phyloP scores from a whole-genome alignment of 2,113 vertebrate species.

The Aphelocoma coerulescens region DNA sequence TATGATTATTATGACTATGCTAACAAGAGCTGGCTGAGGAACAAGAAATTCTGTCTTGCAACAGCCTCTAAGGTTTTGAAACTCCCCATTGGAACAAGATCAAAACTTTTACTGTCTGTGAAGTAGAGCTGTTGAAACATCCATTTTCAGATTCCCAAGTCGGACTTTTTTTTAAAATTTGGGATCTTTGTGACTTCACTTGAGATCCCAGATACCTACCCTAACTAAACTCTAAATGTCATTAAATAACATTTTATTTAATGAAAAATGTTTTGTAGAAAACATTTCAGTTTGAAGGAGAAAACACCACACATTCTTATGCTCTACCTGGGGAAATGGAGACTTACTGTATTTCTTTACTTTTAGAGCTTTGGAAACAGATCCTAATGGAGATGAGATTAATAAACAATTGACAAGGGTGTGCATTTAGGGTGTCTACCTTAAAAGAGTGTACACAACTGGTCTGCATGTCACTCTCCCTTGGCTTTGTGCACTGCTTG shows the following conservation, averaged over 20 bases:
- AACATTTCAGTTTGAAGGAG: neutral
- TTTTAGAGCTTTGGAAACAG: neutral
- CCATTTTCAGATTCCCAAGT: neutral
- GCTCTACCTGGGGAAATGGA: neutral
- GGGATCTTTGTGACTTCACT: neutral
- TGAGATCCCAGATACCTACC: neutral
- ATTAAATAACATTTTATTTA: neutral
- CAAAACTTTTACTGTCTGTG: neutral
- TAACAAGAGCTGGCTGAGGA: conserved; percentile 13
- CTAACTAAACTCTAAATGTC: neutral
- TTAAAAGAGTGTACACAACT: neutral
- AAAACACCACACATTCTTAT: neutral
- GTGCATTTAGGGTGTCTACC: neutral
- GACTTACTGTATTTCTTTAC: neutral
- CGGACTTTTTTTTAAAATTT: neutral
- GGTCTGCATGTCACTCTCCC: neutral
- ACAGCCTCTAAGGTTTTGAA: conserved; percentile 1
- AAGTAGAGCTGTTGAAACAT: neutral
- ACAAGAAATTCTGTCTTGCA: conserved; percentile 11
- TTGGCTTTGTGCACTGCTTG: neutral
- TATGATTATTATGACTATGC: conserved; percentile 13
- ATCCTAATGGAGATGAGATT: neutral
- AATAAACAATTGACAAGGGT: neutral
- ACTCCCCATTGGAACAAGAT: neutral
- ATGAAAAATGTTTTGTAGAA: neutral